Evolutionary conservation across 2,888 invertebrate genomes (phyloP), one percentile per base, ranked within the genome.

Genomic region (Calephelis perditalis): DNA sequence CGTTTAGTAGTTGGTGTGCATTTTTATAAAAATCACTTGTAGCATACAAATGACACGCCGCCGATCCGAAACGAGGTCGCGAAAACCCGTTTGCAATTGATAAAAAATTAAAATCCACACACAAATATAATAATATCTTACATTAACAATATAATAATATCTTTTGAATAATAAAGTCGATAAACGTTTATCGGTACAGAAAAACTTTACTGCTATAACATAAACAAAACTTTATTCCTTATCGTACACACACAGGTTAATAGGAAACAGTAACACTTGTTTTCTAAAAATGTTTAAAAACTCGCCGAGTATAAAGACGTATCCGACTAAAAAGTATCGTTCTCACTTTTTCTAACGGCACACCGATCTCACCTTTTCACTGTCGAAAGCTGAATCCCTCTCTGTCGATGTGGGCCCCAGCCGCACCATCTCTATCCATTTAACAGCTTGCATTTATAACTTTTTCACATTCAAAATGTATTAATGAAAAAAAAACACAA

Each of bases 381-480:
- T 74, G 73, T 86, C 84, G 78, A 78, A 87, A 77, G 78, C 73
- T 66, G 82, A 74, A 73, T 82, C 73, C 74, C 78, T 78, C 71
- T 82, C 84, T 76, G 67, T 68, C 60, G 74, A 67, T 63, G 73
- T 68, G 12, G 85, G 82, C 62, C 84, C 85, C 66, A 88, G 81
- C 64, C 81, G 81, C 73, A 88, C 87, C 89, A 89, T 87, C 71
- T 88, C 89, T 78, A 87, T 86, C 82, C 84, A 88, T 76, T 87
- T 88, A 75, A 88, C 82, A 73, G 86, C 82, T 77, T 87, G 86
- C 87, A 88, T 89, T 73, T 75, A 73, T 67, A 61, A 62, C 68
- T 58, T 64, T 46, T 67, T 47, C 58, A 62, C 69, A 68, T 68
- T 57, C 60, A 68, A 65, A 57, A 57, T 52, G 57, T 37, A 65